Conservation (phyloP, 1,140 invertebrate genomes). For the Penaeus indicus region DNA sequence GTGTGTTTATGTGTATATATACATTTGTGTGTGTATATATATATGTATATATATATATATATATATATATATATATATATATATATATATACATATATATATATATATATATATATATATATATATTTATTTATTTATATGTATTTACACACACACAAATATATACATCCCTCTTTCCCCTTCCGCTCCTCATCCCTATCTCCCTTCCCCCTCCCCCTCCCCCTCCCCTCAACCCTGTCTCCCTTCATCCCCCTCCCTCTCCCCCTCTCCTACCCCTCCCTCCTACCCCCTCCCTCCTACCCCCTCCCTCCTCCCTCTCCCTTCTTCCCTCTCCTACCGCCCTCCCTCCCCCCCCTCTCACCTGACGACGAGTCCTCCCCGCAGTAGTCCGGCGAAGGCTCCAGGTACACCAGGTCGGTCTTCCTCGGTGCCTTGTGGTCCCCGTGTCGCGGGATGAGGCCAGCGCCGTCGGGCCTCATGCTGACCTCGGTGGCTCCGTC, state of each 20-base stretch:
- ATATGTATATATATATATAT: too few species aligned
- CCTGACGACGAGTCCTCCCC: conserved; percentile 79
- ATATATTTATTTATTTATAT: too few species aligned
- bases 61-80: too few species aligned
- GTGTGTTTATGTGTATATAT: too few species aligned
- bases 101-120: too few species aligned
- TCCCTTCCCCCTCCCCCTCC: not conserved
- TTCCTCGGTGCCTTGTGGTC: conserved; percentile 77
- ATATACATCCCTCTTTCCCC: not conserved
- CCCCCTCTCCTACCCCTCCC: not conserved
- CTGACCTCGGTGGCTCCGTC: conserved; percentile 77
- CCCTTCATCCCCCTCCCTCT: not conserved
- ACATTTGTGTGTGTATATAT: too few species aligned
- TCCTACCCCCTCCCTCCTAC: not conserved
- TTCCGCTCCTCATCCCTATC: not conserved
- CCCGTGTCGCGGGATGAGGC: conserved; percentile 68
- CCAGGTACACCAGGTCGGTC: conserved; percentile 89
- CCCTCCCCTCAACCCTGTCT: not conserved
- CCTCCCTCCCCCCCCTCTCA: conserved; percentile 66
- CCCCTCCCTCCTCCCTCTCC: not conserved
- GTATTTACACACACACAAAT: too few species aligned
- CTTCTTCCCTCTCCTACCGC: too few species aligned
- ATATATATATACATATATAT: too few species aligned
- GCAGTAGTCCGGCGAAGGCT: conserved; percentile 93
- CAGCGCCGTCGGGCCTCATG: conserved; percentile 70